These are phyloP conservation scores for Exocentrus adspersus DNA, from an alignment of 2,888 invertebrate genomes.

Conservation along the genomic window DNA sequence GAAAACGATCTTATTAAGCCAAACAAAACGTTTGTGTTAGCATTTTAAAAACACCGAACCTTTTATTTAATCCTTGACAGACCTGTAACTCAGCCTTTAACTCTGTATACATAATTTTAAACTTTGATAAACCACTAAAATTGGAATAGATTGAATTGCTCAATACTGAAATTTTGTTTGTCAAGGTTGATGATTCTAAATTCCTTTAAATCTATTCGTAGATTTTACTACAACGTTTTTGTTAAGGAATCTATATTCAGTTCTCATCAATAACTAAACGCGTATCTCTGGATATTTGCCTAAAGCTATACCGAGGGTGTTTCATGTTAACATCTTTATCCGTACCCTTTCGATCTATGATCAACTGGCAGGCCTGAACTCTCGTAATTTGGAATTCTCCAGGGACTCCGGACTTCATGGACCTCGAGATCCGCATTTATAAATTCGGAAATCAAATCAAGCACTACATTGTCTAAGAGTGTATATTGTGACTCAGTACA, in stretches of 20 bases:
- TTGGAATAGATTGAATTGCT: too few relatives aligned
- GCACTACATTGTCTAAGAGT: slow-evolving; percentile 35
- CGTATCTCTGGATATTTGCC: slow-evolving; percentile 5
- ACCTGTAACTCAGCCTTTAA: too few relatives aligned
- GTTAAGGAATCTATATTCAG: not conserved
- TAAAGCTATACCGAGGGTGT: slow-evolving; percentile 28
- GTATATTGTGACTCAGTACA: too few relatives aligned
- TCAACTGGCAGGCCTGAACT: slow-evolving; percentile 42
- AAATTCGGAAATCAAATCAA: slow-evolving; percentile 40
- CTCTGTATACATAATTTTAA: too few relatives aligned
- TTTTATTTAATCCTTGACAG: slow-evolving; percentile 26
- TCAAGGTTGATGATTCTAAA: too few relatives aligned
- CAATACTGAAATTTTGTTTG: too few relatives aligned
- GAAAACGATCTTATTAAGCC: slow-evolving; percentile 57
- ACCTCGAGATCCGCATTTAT: slow-evolving; percentile 37
- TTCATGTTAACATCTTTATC: slow-evolving; percentile 42
- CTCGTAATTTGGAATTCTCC: slow-evolving; percentile 45
- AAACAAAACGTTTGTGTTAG: slow-evolving; percentile 47
- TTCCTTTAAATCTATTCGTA: too few relatives aligned
- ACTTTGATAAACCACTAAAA: too few relatives aligned
- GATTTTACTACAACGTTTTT: too few relatives aligned
- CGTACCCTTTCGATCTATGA: slow-evolving; percentile 50
- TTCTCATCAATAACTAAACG: slow-evolving; percentile 4
- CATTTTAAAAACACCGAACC: slow-evolving; percentile 27
- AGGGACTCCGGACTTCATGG: slow-evolving; percentile 33